Conservation (phyloP, 2,797 vertebrate species). For the Phalloptychus januarius region DNA sequence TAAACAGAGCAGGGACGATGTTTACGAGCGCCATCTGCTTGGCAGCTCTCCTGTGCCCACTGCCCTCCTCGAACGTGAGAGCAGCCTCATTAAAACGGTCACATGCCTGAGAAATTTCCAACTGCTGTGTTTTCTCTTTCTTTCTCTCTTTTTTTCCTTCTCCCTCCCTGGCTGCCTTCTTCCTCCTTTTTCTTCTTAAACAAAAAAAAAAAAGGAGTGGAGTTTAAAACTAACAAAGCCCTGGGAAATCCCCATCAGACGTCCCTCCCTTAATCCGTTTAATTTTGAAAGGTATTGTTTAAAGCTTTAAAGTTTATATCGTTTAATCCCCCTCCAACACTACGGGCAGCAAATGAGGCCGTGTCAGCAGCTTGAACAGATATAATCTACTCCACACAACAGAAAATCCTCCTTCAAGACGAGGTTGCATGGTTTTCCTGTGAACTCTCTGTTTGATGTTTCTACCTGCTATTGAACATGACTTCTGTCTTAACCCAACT, state of each 20-base stretch:
- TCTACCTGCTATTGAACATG: constrained; percentile 85
- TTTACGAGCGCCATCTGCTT: constrained; percentile 74
- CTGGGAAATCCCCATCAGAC: constrained; percentile 84
- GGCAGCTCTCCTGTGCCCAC: constrained; percentile 62
- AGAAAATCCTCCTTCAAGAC: constrained; percentile 84
- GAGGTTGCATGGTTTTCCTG: constrained; percentile 79
- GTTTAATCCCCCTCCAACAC: constrained; percentile 84
- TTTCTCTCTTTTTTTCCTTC: not conserved
- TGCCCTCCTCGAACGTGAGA: constrained; percentile 76
- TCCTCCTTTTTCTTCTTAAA: constrained; percentile 32
- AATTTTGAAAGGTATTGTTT: constrained; percentile 87
- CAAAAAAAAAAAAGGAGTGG: constrained; percentile 56
- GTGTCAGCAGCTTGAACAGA: constrained; percentile 81
- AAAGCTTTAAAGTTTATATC: constrained; percentile 86
- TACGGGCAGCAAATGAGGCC: constrained; percentile 82
- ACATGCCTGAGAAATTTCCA: constrained; percentile 80
- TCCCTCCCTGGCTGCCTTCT: constrained; percentile 12
- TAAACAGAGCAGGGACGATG: constrained; percentile 75
- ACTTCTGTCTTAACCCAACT: constrained; percentile 86
- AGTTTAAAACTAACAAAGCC: constrained; percentile 85
- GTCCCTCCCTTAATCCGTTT: constrained; percentile 83
- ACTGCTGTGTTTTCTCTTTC: constrained; percentile 51
- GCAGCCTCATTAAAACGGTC: constrained; percentile 79
- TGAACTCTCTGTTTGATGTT: constrained; percentile 87
- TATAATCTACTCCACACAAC: constrained; percentile 84